A percentile compares a stretch with the other conserved stretches of the same genome.
Conservation (phyloP, 2,113 vertebrate genomes). For the Rhinolophus sinicus region DNA sequence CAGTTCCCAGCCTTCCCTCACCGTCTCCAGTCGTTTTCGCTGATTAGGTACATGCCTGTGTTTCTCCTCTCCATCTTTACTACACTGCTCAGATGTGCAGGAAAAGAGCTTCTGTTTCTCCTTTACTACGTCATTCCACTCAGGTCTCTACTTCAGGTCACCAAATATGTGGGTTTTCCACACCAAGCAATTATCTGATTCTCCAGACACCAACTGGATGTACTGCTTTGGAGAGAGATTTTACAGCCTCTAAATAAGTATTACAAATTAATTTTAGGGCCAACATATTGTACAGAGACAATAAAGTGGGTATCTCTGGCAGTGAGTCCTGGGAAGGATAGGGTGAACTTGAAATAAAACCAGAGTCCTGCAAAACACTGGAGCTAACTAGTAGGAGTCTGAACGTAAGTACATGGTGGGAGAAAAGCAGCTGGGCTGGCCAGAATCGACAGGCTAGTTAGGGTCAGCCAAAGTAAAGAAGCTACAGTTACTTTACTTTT, state of each 20-base stretch:
- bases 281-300: not conserved
- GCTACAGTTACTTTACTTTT: not conserved
- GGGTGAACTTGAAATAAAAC: not conserved
- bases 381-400: not conserved
- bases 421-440: not conserved
- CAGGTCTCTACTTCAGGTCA: not conserved
- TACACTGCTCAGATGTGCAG: not conserved
- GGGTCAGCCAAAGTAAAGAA: not conserved
- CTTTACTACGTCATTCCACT: not conserved
- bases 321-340: not conserved
- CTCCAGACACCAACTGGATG: not conserved
- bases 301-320: not conserved
- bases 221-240: not conserved
- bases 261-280: conserved; percentile 1
- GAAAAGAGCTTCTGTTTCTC: not conserved
- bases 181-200: not conserved
- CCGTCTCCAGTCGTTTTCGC: not conserved
- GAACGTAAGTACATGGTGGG: not conserved
- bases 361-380: not conserved
- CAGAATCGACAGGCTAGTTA: not conserved
- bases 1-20: not conserved
- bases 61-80: not conserved
- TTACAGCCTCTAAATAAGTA: not conserved
- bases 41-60: not conserved
- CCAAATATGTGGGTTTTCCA: not conserved